Evolutionary conservation across 2,797 vertebrate species (phyloP).

Genomic region (Vireo griseus): DNA sequence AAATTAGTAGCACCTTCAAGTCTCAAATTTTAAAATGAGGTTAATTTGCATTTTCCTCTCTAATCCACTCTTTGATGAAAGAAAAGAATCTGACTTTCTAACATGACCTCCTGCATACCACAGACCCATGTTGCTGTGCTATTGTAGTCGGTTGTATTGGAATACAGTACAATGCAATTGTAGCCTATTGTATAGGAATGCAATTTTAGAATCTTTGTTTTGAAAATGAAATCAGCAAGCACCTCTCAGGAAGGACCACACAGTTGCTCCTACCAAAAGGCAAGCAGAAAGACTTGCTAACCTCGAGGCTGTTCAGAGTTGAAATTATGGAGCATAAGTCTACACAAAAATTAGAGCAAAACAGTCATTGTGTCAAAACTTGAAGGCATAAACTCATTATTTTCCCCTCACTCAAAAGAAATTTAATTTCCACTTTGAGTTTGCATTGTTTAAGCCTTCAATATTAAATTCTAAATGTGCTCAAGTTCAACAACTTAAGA

Average conservation of each 20-base stretch:
- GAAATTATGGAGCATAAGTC: neutral
- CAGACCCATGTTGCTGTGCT: neutral
- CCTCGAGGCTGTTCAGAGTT: neutral
- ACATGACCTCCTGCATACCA: neutral
- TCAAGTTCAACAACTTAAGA: neutral
- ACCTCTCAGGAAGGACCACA: neutral
- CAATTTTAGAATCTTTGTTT: neutral
- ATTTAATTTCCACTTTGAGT: neutral
- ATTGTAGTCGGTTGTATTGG: neutral
- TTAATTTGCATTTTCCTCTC: neutral
- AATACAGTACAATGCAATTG: too few species aligned
- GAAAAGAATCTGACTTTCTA: neutral
- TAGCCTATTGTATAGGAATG: neutral
- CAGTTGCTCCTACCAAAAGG: neutral
- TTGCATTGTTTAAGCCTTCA: neutral
- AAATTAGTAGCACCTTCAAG: neutral
- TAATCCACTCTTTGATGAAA: neutral
- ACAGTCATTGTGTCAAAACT: neutral
- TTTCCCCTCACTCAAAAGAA: neutral
- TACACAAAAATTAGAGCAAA: neutral
- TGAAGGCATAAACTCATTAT: neutral
- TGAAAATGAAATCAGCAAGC: neutral
- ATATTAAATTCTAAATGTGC: rapidly evolving
- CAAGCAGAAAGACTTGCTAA: neutral
- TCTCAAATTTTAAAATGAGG: neutral